Evolutionary conservation across 2,888 invertebrate species (phyloP).

Genomic region (Seira ritae): DNA sequence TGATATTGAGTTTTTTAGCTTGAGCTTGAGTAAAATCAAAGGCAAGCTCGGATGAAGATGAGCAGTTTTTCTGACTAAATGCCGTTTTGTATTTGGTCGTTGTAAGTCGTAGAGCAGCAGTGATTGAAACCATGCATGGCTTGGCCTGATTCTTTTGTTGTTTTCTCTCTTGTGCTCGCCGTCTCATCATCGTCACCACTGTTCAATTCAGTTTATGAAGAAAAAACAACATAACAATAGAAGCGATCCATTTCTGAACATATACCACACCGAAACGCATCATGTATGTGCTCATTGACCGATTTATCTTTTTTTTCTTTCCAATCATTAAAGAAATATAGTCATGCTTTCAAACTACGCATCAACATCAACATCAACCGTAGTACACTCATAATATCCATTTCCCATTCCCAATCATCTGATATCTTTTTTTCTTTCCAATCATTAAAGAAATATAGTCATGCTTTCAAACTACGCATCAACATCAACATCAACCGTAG

Average conservation of each 20-base stretch:
- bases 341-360: constrained; percentile 1
- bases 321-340: constrained; percentile 12
- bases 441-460: constrained; percentile 18
- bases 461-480: too few relatives aligned
- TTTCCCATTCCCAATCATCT: neutral
- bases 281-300: constrained; percentile 21
- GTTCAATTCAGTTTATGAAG: neutral
- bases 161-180: constrained; percentile 5
- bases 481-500: too few relatives aligned
- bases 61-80: too few relatives aligned
- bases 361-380: too few relatives aligned
- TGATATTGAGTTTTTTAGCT: constrained; percentile 9
- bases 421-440: neutral
- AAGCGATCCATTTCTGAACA: neutral
- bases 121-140: constrained; percentile 28
- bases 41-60: constrained; percentile 4
- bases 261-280: constrained; percentile 1
- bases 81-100: too few relatives aligned
- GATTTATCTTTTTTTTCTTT: constrained; percentile 4
- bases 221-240: neutral
- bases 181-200: constrained; percentile 25
- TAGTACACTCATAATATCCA: too few relatives aligned
- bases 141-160: constrained; percentile 37
- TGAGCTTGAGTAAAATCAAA: constrained; percentile 1
- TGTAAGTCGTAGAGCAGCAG: neutral